Evolutionary conservation across 2,888 invertebrate species (phyloP), one percentile per base, ranked within the genome.

Genomic region (Priocnemis perturbator): DNA sequence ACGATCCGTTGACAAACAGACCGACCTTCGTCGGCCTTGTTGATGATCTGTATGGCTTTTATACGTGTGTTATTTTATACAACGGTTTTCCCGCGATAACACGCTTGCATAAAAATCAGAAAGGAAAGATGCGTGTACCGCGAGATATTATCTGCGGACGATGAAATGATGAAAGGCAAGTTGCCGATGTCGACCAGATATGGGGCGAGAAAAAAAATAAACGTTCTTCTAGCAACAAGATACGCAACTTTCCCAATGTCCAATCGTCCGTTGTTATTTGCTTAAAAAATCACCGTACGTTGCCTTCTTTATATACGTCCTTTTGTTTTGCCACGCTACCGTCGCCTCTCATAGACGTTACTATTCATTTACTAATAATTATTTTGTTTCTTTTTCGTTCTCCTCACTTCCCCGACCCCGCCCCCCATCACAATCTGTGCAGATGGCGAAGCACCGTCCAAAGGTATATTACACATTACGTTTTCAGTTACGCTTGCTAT

Each of bases 381-480:
- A 55, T 79, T 81, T 78, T 85, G 74, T 84, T 80, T 85, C 80
- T 83, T 85, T 85, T 79, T 83, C 83, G 81, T 84, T 81, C 79
- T 76, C 75, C 37, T 37, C 37, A 37, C 37, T 37, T 11, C 37
- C 37, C 37, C 37, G 37, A 37, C 37, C 37, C 37, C 78, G 70
- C 73, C 75, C 76, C 74, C 82, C 79, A 81, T 78, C 78, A 77
- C 83, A 85, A 80, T 77, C 77, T 80, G 82, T 81, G 83, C 87
- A 86, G 88, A 89, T 82, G 82, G 83, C 77, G 88, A 89, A 82
- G 74, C 87, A 74, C 71, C 86, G 67, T 82, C 79, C 52, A 73
- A 84, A 89, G 89, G 89, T 89, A 89, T 60, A 58, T 21, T 81
- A 37, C 84, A 84, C 78, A 81, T 83, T 82, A 79, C 59, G 53